These are phyloP conservation scores for Linepithema humile DNA, from an alignment of 1,140 invertebrate species.

Conservation along the genomic window DNA sequence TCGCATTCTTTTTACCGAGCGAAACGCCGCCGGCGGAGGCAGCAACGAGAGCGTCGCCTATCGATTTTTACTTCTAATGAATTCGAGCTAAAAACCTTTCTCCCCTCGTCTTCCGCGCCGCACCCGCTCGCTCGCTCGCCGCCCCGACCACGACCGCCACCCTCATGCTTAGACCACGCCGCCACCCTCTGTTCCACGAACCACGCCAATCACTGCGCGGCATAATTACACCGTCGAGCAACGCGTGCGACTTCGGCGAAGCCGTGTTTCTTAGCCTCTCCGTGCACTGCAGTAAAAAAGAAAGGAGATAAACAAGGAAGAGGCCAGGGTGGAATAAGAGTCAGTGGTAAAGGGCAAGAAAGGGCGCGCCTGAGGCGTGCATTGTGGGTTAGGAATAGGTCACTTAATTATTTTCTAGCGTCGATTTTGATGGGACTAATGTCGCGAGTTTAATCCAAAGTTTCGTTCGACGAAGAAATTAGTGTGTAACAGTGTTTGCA, in stretches of 20 bases:
- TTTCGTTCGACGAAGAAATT: neutral
- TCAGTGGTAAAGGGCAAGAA: slow-evolving; percentile 19
- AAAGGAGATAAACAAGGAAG: slow-evolving; percentile 39
- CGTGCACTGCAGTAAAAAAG: slow-evolving; percentile 68
- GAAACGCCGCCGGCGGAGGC: slow-evolving; percentile 76
- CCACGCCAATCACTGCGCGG: slow-evolving; percentile 84
- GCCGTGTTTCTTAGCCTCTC: slow-evolving; percentile 77
- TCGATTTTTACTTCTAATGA: slow-evolving; percentile 84
- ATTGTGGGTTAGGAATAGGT: slow-evolving; percentile 28
- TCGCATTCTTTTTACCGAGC: slow-evolving; percentile 79
- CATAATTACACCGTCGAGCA: slow-evolving; percentile 82
- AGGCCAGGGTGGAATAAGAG: neutral
- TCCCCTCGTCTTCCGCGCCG: slow-evolving; percentile 61
- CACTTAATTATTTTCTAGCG: slow-evolving; percentile 51
- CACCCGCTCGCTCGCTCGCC: slow-evolving; percentile 48
- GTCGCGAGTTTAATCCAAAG: neutral
- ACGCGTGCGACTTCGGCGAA: slow-evolving; percentile 75
- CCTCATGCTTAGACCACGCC: slow-evolving; percentile 69
- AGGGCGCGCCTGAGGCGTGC: slow-evolving; percentile 36
- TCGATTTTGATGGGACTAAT: slow-evolving; percentile 36
- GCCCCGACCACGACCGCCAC: slow-evolving; percentile 67
- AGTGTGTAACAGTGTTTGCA: neutral
- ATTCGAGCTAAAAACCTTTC: slow-evolving; percentile 82
- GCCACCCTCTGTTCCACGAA: slow-evolving; percentile 81
- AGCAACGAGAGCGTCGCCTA: slow-evolving; percentile 80